Conservation (phyloP, 2,113 vertebrate genomes). For the Edolisoma coerulescens region DNA sequence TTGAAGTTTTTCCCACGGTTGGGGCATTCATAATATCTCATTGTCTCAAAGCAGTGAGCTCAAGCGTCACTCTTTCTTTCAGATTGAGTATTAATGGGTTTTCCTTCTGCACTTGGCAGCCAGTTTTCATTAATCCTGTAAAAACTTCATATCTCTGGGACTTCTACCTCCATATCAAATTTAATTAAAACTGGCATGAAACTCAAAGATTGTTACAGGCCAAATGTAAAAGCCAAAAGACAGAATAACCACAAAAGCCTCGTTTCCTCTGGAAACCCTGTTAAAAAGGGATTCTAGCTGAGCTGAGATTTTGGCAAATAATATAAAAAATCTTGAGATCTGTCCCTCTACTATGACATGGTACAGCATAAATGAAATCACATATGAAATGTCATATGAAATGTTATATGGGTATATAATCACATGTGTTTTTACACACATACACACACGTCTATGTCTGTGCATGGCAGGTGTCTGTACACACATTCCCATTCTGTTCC, state of each 20-base stretch:
- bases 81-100: constrained; percentile 20
- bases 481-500: neutral
- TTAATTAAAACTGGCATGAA: neutral
- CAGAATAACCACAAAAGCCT: neutral
- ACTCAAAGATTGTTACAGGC: neutral
- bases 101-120: constrained; percentile 7
- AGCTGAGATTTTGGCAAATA: neutral
- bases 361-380: neutral
- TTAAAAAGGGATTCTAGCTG: neutral
- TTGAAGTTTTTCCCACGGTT: constrained; percentile 64
- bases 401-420: neutral
- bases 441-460: neutral
- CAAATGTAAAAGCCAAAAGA: neutral
- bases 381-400: neutral
- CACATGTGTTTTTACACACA: neutral
- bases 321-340: neutral
- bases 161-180: neutral
- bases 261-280: neutral
- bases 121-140: constrained; percentile 23
- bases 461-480: neutral
- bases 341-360: neutral
- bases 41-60: constrained; percentile 38
- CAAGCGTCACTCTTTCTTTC: constrained; percentile 12
- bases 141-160: constrained; percentile 5
- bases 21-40: constrained; percentile 56